Percentiles rank a stretch among this genome's conserved stretches.
These are phyloP conservation scores for Triplophysa tibetana DNA, from an alignment of 2,113 vertebrate genomes.

Conservation along the genomic window DNA sequence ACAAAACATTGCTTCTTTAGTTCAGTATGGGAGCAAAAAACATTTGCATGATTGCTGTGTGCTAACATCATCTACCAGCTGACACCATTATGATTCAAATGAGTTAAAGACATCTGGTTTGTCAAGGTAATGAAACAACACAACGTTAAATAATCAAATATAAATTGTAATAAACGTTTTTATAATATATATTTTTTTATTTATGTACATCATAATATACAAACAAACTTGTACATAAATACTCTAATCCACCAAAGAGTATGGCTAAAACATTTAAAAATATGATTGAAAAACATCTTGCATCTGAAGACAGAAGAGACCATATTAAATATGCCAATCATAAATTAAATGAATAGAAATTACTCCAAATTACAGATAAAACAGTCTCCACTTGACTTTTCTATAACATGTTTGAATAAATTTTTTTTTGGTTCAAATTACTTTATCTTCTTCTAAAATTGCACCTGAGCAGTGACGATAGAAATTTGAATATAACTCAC, in stretches of 20 bases:
- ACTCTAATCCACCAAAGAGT: conserved; percentile 65
- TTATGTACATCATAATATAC: conserved; percentile 70
- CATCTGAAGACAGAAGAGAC: conserved; percentile 44
- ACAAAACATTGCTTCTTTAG: no score
- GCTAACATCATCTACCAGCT: no score
- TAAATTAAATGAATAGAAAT: conserved; percentile 57
- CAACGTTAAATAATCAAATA: not conserved
- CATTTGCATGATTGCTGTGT: no score
- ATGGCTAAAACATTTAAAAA: conserved; percentile 61
- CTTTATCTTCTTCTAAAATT: conserved; percentile 47
- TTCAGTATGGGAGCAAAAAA: no score
- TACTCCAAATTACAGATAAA: conserved; percentile 62
- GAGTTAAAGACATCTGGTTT: not conserved
- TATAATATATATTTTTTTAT: conserved; percentile 55
- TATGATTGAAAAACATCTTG: conserved; percentile 48
- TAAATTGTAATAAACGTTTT: conserved; percentile 48
- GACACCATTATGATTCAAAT: no score
- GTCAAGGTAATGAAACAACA: not conserved
- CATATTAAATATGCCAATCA: conserved; percentile 36
- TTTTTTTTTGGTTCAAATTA: conserved; percentile 62
- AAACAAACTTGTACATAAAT: conserved; percentile 76
- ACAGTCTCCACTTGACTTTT: not conserved
- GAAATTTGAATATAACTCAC: not conserved
- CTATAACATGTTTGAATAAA: not conserved
- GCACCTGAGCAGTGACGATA: conserved; percentile 50